Evolutionary conservation across 35 echinoderm and acorn worm species (phyloP).

Genomic region (Apostichopus parvimensis): DNA sequence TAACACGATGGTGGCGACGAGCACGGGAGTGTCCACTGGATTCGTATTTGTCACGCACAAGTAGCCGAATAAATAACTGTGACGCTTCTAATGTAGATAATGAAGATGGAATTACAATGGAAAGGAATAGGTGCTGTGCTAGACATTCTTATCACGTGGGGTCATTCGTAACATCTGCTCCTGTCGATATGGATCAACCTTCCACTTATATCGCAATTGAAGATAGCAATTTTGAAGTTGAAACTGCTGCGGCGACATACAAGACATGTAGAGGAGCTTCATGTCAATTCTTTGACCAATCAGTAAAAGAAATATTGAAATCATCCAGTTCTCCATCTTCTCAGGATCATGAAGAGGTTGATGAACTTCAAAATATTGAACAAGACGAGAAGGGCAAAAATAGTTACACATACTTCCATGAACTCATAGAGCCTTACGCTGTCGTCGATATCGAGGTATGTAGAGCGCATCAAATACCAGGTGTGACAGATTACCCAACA

Average conservation of each 20-base stretch:
- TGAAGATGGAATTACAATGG: too few relatives aligned
- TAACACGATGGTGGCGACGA: not conserved
- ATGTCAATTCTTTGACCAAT: not conserved
- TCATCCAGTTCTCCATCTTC: not conserved
- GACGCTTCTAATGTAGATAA: too few relatives aligned
- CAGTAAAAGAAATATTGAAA: not conserved
- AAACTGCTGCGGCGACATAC: not conserved
- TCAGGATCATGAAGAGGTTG: not conserved
- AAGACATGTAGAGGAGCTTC: not conserved
- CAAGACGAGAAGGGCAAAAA: not conserved
- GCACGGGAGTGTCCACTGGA: not conserved
- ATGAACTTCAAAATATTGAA: not conserved
- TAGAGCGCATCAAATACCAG: not conserved
- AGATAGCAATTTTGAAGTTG: not conserved
- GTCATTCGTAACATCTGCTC: not conserved
- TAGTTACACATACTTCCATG: not conserved
- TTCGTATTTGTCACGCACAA: too few relatives aligned
- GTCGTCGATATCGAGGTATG: not conserved
- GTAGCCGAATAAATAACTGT: too few relatives aligned
- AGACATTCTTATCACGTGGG: constrained; percentile 1
- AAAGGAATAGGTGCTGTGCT: not conserved
- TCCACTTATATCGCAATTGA: not conserved
- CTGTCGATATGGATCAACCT: not conserved
- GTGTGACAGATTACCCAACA: not conserved
- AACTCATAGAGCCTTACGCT: not conserved